Conservation (phyloP, 2,113 vertebrate species). For the Oplegnathus fasciatus region DNA sequence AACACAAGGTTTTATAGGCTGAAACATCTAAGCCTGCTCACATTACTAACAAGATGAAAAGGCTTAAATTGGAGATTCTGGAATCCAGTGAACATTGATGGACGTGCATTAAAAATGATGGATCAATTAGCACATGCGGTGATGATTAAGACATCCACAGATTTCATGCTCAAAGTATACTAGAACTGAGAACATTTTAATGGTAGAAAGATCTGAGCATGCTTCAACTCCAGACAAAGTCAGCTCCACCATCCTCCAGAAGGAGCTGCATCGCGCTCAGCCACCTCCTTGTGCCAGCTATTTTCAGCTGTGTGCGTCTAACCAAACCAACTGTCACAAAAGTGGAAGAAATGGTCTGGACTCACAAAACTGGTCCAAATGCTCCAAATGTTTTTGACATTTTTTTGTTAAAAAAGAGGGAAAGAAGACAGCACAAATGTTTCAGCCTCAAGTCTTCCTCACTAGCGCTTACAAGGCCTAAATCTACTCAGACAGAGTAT, state of each 20-base stretch:
- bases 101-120: conserved; percentile 28
- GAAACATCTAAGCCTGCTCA: conserved; percentile 12
- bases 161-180: conserved; percentile 17
- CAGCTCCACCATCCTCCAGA: conserved; percentile 39
- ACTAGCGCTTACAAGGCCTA: conserved; percentile 10
- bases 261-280: conserved; percentile 34
- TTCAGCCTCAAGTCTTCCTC: background rate
- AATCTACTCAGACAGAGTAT: conserved; percentile 18
- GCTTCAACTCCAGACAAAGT: conserved; percentile 23
- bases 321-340: conserved; percentile 64
- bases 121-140: conserved; percentile 12
- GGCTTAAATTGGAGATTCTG: conserved; percentile 17
- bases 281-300: conserved; percentile 53
- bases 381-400: conserved; percentile 25
- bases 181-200: background rate
- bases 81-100: conserved; percentile 35
- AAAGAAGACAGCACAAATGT: conserved; percentile 10
- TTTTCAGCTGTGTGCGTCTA: conserved; percentile 50
- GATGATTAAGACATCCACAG: conserved; percentile 21
- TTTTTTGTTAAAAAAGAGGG: conserved; percentile 8
- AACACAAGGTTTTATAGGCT: conserved; percentile 7
- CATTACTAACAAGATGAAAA: conserved; percentile 20
- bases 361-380: conserved; percentile 29
- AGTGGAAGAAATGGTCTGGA: conserved; percentile 45
- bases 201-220: conserved; percentile 30